Percentiles rank a stretch among this genome's conserved stretches.
Conservation (phyloP, 2,888 invertebrate genomes). For the Cephus spinipes region DNA sequence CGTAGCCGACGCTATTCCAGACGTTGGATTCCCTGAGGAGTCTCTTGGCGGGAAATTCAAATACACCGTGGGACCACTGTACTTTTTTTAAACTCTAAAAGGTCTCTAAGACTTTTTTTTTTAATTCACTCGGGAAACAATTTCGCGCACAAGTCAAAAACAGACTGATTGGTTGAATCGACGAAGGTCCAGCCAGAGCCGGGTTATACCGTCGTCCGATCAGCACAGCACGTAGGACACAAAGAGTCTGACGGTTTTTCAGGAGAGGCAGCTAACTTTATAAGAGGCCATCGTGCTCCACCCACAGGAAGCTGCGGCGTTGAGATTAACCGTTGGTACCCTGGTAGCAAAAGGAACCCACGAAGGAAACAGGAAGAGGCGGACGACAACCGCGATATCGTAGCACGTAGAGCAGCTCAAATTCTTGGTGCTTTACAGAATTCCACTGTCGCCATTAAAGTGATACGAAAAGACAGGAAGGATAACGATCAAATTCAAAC, state of each 20-base stretch:
- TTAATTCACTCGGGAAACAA: neutral
- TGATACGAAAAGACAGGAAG: no score
- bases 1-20: conserved; percentile 49
- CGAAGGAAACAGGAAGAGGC: conserved; percentile 62
- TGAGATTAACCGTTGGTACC: conserved; percentile 42
- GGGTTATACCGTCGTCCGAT: neutral
- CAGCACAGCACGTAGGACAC: conserved; percentile 12
- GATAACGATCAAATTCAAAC: neutral
- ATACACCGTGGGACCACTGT: neutral
- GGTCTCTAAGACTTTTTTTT: neutral
- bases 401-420: neutral
- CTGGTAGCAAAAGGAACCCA: neutral
- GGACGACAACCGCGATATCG: conserved; percentile 27
- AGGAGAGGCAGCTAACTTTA: conserved; percentile 41
- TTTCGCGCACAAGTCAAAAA: neutral
- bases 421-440: neutral
- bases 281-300: conserved; percentile 35
- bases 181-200: neutral
- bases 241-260: conserved; percentile 31
- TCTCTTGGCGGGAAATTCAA: neutral
- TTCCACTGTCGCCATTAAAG: neutral
- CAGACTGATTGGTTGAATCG: neutral
- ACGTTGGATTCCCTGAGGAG: neutral
- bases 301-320: conserved; percentile 57
- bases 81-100: neutral